A percentile compares a stretch with the other conserved stretches of the same genome.
Conservation (phyloP, 2,113 vertebrate genomes). For the Oenanthe oenanthe region DNA sequence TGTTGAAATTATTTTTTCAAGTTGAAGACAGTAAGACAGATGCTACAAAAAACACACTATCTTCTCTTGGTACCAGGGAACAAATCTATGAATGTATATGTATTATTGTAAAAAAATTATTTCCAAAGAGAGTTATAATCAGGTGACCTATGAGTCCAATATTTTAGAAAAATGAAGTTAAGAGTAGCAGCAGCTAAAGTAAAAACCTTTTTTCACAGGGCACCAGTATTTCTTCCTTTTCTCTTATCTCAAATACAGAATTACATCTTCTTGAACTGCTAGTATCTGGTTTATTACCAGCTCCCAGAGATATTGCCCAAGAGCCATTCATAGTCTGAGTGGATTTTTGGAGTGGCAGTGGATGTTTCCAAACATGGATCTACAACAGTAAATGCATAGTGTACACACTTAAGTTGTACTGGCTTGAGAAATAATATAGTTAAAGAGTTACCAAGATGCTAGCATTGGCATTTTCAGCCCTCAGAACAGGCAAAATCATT, state of each 20-base stretch:
- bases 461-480: not conserved
- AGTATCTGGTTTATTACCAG: not conserved
- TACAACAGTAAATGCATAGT: not conserved
- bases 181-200: not conserved
- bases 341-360: not conserved
- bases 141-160: not conserved
- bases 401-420: not conserved
- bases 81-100: not conserved
- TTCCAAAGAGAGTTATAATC: not conserved
- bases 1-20: not conserved
- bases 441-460: not conserved
- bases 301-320: not conserved
- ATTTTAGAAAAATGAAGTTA: not conserved
- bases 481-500: not conserved
- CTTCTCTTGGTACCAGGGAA: not conserved
- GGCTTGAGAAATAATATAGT: not conserved
- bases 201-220: not conserved
- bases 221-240: not conserved
- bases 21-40: not conserved
- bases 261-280: not conserved
- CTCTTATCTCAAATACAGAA: not conserved
- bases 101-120: not conserved
- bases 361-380: not conserved
- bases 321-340: not conserved
- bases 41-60: not conserved